Evolutionary conservation across 2,888 invertebrate genomes (phyloP), one percentile per base, ranked within the genome.

Genomic region (Polymixis lichenea): DNA sequence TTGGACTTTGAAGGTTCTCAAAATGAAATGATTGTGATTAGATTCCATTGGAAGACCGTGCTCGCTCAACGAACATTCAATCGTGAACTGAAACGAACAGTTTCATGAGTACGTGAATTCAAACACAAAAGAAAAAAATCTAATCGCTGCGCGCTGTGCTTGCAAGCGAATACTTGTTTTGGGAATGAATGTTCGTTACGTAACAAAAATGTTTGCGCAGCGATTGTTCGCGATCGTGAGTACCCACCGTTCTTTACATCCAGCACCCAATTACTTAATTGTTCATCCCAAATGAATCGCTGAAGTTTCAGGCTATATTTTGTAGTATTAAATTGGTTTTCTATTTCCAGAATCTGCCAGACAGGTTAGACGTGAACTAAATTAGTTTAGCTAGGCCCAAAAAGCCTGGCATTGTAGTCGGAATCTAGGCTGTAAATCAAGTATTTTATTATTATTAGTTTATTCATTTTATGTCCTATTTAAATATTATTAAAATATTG

Each of bases 311-410:
- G 25, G 25, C 43, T 22, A 43, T 60, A 68, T 56, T 64, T 56
- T 43, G 46, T 67, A 46, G 7, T 49, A 77, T 65, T 22, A 38
- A 85, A 82, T 83, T 85, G 25, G 66, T 67, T 67, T 67, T 64
- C 62, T 56, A 73, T 82, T 85, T 73, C 60, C 49, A 69, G 25
- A 69, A 80, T 55, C 19, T 28, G 19, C 51, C 67, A 83, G 64
- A 61, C 82, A 73, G 60, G 51, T 82, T 71, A 65, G 56, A 65
- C 53, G 56, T 71, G 49, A 77, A 73, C 43, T 77, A 82, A 71
- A 85, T 83, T 77, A 70, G 65, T 77, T 77, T 71, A 67, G 22
- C 28, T 62, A 43, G 53, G 19, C n/a, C 6, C 25, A 73, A 70
- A 67, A 58, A 5, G 61, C 69, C 67, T 72, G 55, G 38, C 43